These are phyloP conservation scores for Lonchura striata DNA, from an alignment of 2,113 vertebrate species.

Conservation along the genomic window DNA sequence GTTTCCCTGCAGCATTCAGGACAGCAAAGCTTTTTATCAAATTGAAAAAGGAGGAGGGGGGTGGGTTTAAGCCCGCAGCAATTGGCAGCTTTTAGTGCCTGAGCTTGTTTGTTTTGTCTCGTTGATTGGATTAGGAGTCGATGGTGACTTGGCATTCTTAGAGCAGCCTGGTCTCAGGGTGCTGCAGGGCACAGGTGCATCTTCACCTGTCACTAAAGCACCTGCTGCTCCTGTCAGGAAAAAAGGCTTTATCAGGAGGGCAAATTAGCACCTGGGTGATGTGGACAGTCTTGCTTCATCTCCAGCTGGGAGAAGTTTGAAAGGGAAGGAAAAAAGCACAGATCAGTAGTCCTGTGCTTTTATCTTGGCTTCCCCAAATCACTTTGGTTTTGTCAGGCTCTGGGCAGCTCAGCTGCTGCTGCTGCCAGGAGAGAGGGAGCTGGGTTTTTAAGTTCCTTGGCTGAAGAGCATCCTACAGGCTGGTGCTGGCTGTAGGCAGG, in stretches of 20 bases:
- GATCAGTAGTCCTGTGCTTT: background rate
- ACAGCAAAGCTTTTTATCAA: background rate
- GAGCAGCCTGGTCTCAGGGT: background rate
- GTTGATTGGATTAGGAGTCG: background rate
- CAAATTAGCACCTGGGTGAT: background rate
- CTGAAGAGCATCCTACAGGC: background rate
- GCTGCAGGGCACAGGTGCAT: background rate
- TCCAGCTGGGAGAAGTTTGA: background rate
- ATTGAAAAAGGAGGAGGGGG: background rate
- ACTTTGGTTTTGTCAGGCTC: background rate
- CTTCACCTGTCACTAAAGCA: background rate
- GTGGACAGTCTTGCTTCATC: background rate
- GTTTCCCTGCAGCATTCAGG: background rate
- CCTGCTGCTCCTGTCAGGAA: background rate
- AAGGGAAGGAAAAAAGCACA: background rate
- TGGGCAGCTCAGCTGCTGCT: background rate
- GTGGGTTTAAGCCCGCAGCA: background rate
- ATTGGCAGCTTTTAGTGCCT: background rate
- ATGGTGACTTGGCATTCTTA: background rate
- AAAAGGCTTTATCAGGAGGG: background rate
- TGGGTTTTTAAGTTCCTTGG: background rate
- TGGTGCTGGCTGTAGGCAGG: background rate
- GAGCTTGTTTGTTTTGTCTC: background rate
- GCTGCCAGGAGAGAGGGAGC: background rate
- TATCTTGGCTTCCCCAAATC: background rate